Percentiles rank a stretch among this genome's conserved stretches.
phyloP scores from a whole-genome alignment of 1,140 invertebrate genomes.

The Drosophila quadrilineata region DNA sequence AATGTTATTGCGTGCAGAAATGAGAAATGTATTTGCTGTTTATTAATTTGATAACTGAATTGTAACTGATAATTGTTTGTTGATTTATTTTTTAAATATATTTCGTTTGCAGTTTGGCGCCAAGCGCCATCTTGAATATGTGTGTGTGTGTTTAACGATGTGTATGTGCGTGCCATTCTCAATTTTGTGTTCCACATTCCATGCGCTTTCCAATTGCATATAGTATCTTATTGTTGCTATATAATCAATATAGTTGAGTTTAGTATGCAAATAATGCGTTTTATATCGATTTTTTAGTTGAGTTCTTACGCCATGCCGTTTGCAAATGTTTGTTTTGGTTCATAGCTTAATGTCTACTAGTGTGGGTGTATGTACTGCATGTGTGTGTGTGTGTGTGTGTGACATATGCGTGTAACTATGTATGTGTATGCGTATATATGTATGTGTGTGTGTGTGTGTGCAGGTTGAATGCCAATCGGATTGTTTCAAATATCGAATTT shows the following conservation, averaged over 20 bases:
- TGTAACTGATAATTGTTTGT: too few relatives aligned
- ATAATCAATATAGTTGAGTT: slow-evolving; percentile 23
- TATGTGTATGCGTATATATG: slow-evolving; percentile 31
- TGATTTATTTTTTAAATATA: slow-evolving; percentile 23
- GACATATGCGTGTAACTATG: slow-evolving; percentile 23
- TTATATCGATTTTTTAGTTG: slow-evolving; percentile 28
- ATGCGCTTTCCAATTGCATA: slow-evolving; percentile 64
- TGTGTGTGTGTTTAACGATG: slow-evolving; percentile 51
- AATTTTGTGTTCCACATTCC: slow-evolving; percentile 57
- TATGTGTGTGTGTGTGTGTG: slow-evolving; percentile 35
- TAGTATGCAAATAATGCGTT: slow-evolving; percentile 26
- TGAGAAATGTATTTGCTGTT: slow-evolving; percentile 42
- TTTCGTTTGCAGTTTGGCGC: slow-evolving; percentile 52
- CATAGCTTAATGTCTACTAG: slow-evolving; percentile 51
- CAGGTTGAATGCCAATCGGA: slow-evolving; percentile 57
- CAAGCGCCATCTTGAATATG: slow-evolving; percentile 41
- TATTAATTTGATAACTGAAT: too few relatives aligned
- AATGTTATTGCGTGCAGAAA: slow-evolving; percentile 53
- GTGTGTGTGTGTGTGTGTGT: slow-evolving; percentile 32
- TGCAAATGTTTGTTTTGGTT: slow-evolving; percentile 24
- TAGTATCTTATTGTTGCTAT: slow-evolving; percentile 46
- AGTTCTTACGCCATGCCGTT: slow-evolving; percentile 55
- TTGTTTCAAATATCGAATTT: slow-evolving; percentile 39
- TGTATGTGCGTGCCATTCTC: slow-evolving; percentile 32
- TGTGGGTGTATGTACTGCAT: slow-evolving; percentile 32